Evolutionary conservation across 2,888 invertebrate species (phyloP), one percentile per base, ranked within the genome.

Genomic region (Dryocosmus kuriphilus): DNA sequence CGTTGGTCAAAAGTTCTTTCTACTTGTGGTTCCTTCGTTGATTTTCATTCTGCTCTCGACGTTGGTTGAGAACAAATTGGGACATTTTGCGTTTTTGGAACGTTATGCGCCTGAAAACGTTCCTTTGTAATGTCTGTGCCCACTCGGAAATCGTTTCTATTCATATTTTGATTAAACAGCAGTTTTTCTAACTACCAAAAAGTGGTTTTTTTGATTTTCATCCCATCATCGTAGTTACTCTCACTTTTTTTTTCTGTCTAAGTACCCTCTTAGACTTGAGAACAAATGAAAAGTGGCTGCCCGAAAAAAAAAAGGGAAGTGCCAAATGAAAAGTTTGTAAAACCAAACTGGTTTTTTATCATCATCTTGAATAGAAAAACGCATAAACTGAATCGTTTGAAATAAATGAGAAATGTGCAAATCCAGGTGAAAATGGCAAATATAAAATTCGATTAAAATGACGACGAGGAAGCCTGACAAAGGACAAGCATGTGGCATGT

Each of bases 211-310:
- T 46, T 67, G 27, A 67, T 67, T 46, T 46, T 67, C 46, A 46
- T 46, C 46, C 46, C 67, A 67, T 27, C n/a, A n/a, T 22, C 51
- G 67, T 67, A 67, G 46, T 46, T 67, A 67, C 24, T 67, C 27
- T 67, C 67, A 46, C 67, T 67, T 67, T 67, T 67, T 67, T 67
- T 46, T 30, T 27, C 46, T 67, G 67, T 67, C 67, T 67, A 30
- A 67, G 67, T 67, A 67, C 67, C 67, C 67, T 67, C 67, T 67
- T 30, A 67, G 67, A 67, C 67, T 67, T 67, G 67, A 67, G 67
- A 46, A 67, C 67, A 67, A 46, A 67, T 67, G 67, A 46, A 67
- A 67, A 67, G 67, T 67, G 27, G 27, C 46, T 67, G 67, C 67
- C 46, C 46, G 41, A n/a, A 67, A 67, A n/a, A 67, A 67, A 65